Evolutionary conservation across 1,140 invertebrate species (phyloP).

Genomic region (Dendroctonus valens): DNA sequence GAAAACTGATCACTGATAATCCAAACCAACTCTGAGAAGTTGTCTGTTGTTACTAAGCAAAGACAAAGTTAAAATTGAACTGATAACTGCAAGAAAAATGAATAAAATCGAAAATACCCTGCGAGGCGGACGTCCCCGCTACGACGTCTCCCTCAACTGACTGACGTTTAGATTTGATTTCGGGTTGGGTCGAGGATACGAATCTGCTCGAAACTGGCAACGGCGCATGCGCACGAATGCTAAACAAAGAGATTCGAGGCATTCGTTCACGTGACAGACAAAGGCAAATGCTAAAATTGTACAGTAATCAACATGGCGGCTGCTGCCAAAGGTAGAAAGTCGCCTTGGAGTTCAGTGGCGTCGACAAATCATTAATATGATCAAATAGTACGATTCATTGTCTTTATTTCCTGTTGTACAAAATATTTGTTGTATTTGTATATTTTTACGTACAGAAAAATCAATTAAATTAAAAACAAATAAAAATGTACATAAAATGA

Average conservation of each 20-base stretch:
- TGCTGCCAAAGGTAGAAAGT: constrained; percentile 26
- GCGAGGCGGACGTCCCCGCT: constrained; percentile 7
- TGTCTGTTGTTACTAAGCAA: too few relatives aligned
- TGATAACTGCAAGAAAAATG: constrained; percentile 6
- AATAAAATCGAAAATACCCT: constrained; percentile 10
- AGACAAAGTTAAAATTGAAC: constrained; percentile 3
- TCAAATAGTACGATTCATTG: too few relatives aligned
- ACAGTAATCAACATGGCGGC: constrained; percentile 30
- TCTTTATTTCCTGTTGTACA: too few relatives aligned
- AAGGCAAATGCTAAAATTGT: constrained; percentile 19
- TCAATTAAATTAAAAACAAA: too few relatives aligned
- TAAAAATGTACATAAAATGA: too few relatives aligned
- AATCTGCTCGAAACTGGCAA: constrained; percentile 19
- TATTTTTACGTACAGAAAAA: too few relatives aligned
- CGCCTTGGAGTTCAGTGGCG: constrained; percentile 20
- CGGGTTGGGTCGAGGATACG: constrained; percentile 31
- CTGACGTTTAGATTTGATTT: constrained; percentile 26
- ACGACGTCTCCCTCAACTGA: constrained; percentile 6
- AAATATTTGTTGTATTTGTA: too few relatives aligned
- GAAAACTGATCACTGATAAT: too few relatives aligned
- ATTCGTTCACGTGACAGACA: constrained; percentile 23
- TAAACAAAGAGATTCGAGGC: constrained; percentile 15
- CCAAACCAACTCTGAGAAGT: too few relatives aligned
- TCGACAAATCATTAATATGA: not conserved
- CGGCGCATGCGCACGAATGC: constrained; percentile 5